Conservation (phyloP, 2,888 invertebrate genomes). For the Melieria omissa region DNA sequence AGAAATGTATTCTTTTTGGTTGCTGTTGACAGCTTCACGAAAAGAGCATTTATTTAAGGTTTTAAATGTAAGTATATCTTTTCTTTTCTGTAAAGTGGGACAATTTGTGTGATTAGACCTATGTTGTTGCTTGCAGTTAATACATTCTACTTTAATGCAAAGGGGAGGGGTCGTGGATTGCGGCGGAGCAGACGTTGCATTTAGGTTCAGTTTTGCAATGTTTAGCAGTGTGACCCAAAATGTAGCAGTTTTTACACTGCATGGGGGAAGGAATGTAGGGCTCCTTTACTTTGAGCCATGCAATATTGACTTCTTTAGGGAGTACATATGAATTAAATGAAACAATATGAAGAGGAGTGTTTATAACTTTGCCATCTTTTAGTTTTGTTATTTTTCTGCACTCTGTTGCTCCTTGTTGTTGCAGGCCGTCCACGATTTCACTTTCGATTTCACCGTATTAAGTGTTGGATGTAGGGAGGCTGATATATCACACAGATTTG, state of each 20-base stretch:
- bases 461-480: not conserved
- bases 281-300: too few relatives aligned
- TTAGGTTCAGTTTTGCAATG: not conserved
- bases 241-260: constrained; percentile 1
- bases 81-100: not conserved
- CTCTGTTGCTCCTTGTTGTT: not conserved
- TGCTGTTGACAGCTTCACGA: not conserved
- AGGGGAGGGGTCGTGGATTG: not conserved
- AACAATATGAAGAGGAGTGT: not conserved
- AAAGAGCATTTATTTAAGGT: not conserved
- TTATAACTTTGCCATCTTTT: not conserved
- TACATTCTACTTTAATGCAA: not conserved
- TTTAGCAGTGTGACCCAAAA: not conserved
- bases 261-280: not conserved
- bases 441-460: not conserved
- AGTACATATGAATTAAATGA: too few relatives aligned
- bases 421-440: not conserved
- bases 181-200: not conserved
- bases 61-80: constrained; percentile 1
- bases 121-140: constrained; percentile 7
- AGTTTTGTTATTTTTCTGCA: not conserved
- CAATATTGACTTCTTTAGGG: too few relatives aligned
- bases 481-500: not conserved
- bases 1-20: not conserved
- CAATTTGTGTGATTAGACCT: not conserved